phyloP scores from a whole-genome alignment of 2,888 invertebrate genomes.

The Drosophila antonietae region DNA sequence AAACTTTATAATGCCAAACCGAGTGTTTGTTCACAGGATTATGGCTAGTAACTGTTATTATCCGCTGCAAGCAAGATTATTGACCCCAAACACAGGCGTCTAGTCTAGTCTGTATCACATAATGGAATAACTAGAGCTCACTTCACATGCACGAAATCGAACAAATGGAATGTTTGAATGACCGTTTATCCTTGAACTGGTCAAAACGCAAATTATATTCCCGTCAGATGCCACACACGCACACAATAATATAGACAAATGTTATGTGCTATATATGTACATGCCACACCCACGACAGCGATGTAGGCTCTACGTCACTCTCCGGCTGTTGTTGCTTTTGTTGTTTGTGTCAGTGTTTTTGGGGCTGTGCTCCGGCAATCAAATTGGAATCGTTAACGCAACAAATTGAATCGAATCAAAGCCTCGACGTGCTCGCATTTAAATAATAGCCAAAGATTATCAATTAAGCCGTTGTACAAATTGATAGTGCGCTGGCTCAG shows the following conservation, averaged over 20 bases:
- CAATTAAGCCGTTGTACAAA: constrained; percentile 77
- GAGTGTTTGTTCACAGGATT: constrained; percentile 1
- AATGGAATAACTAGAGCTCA: constrained; percentile 31
- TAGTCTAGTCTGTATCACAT: background rate
- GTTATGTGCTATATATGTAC: background rate
- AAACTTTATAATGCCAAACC: background rate
- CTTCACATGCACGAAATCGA: constrained; percentile 42
- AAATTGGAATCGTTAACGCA: constrained; percentile 71
- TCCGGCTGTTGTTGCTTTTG: constrained; percentile 18
- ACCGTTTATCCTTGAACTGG: constrained; percentile 43
- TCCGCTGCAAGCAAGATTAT: constrained; percentile 4
- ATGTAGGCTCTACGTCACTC: constrained; percentile 31
- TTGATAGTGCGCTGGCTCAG: constrained; percentile 68
- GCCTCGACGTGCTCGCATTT: constrained; percentile 64
- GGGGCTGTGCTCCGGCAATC: constrained; percentile 45
- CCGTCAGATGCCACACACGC: constrained; percentile 46
- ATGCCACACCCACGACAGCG: constrained; percentile 30
- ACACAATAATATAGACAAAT: background rate
- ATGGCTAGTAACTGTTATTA: background rate
- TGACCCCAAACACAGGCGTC: background rate
- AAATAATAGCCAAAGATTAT: constrained; percentile 80
- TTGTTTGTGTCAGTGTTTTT: constrained; percentile 28
- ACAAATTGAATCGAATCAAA: constrained; percentile 76
- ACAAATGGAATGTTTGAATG: constrained; percentile 53
- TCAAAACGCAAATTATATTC: constrained; percentile 63